Evolutionary conservation across 37 sponge, comb jelly and placozoan genomes (phyloP), one percentile per base, ranked within the genome.

Genomic region (Haliclona indistincta): DNA sequence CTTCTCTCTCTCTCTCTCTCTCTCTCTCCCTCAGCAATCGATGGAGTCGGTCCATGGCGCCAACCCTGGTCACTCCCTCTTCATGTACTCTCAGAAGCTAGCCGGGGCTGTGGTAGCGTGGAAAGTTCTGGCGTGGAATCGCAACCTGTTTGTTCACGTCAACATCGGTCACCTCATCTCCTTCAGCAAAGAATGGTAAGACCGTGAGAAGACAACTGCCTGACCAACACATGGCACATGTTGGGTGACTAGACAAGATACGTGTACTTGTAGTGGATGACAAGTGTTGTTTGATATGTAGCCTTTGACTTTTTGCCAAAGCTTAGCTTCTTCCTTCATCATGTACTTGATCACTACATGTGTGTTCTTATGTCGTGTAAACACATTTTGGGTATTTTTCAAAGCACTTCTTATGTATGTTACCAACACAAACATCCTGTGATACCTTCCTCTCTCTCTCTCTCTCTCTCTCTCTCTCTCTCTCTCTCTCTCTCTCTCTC

Each of bases 141-240:
- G n/a, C n/a, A 58, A 8, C 60, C 25, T 58, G 23, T 58, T 58
- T 20, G 13, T 58, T 25, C 25, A 58, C n/a, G 6, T 58, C n/a
- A 13, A 47, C 13, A 47, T 13, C 13, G 13, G 13, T 8, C 8
- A 47, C 49, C 49, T 47, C 13, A 17, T 13, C 49, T 58, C 60
- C 25, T 58, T 58, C 60, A 58, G 60, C 60, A 58, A 8, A n/a
- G 23, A 58, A 58, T 58, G 13, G 60, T 58, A 58, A 25, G 60
- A 25, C n/a, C n/a, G n/a, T n/a, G n/a, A n/a, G n/a, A n/a, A n/a
- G n/a, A n/a, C n/a, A n/a, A n/a, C n/a, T n/a, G n/a, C n/a, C n/a
- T n/a, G n/a, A n/a, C n/a, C n/a, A n/a, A n/a, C n/a, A n/a, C n/a
- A n/a, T n/a, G n/a, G n/a, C n/a, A n/a, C n/a, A n/a, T n/a, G n/a